phyloP scores from a whole-genome alignment of 2,888 invertebrate genomes.

The Coelogynopora nodosa region DNA sequence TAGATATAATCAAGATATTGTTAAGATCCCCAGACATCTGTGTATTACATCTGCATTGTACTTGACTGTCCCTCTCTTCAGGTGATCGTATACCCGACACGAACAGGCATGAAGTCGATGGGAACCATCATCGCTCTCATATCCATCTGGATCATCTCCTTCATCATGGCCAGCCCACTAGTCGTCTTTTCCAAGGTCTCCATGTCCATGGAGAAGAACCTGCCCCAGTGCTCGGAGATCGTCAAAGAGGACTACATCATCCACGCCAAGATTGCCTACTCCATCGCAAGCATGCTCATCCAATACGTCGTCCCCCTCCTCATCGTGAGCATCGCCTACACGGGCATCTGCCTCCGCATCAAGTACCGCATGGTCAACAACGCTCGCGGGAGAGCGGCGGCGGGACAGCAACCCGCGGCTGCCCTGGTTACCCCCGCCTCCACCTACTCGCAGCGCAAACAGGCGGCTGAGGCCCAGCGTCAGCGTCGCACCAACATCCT shows the following conservation, averaged over 20 bases:
- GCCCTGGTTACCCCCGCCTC: background rate
- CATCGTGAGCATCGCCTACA: constrained; percentile 76
- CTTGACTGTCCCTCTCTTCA: constrained; percentile 7
- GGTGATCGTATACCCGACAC: constrained; percentile 42
- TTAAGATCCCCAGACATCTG: no score
- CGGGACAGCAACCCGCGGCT: constrained; percentile 44
- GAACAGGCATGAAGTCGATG: constrained; percentile 30
- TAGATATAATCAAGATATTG: no score
- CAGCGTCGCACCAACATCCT: constrained; percentile 82
- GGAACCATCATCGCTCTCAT: constrained; percentile 35
- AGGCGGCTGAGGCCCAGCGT: constrained; percentile 64
- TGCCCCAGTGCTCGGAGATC: constrained; percentile 53
- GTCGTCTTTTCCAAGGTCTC: constrained; percentile 33
- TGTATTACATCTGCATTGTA: no score
- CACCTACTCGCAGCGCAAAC: constrained; percentile 45
- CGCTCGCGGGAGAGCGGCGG: background rate
- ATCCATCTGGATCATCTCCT: constrained; percentile 31
- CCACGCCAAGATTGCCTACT: constrained; percentile 67
- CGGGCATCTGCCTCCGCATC: constrained; percentile 76
- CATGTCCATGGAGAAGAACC: background rate
- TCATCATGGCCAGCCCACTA: constrained; percentile 39
- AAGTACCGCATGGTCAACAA: constrained; percentile 65
- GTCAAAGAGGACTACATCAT: constrained; percentile 50
- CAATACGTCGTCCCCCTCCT: constrained; percentile 79
- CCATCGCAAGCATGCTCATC: constrained; percentile 75